phyloP scores from a whole-genome alignment of 2,113 vertebrate species.

The Oryzias javanicus region DNA sequence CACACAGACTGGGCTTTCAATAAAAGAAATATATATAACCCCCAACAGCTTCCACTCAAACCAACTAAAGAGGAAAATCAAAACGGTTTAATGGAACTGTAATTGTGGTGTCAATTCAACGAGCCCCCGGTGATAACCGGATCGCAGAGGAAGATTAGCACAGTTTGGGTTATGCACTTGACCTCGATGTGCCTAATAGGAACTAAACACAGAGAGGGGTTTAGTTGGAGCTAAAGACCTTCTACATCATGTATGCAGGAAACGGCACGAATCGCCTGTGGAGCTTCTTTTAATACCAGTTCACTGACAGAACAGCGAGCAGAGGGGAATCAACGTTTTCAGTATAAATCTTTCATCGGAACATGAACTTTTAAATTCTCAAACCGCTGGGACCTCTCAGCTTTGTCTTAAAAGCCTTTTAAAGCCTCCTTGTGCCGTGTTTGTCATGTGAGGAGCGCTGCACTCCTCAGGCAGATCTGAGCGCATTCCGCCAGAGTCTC shows the following conservation, averaged over 20 bases:
- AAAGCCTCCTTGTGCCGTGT: neutral
- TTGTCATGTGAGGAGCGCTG: constrained; percentile 1
- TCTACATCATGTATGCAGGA: neutral
- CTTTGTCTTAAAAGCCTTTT: constrained; percentile 1
- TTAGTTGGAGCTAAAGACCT: neutral
- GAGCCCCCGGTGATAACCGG: constrained; percentile 9
- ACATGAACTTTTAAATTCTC: constrained; percentile 6
- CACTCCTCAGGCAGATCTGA: neutral
- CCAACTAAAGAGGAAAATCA: neutral
- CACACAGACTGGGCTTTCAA: constrained; percentile 25
- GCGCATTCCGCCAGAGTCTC: neutral
- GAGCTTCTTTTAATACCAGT: neutral
- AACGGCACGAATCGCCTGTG: neutral
- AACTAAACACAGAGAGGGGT: constrained; percentile 17
- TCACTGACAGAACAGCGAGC: constrained; percentile 3
- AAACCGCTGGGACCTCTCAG: constrained; percentile 8
- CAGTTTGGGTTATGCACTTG: constrained; percentile 15
- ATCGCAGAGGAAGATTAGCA: constrained; percentile 23
- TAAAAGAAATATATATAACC: constrained; percentile 9
- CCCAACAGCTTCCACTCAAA: constrained; percentile 14
- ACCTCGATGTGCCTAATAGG: constrained; percentile 22
- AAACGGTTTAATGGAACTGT: constrained; percentile 7
- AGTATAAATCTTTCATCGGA: neutral
- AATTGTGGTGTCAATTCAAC: constrained; percentile 19
- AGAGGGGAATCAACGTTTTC: neutral